Conservation (phyloP, 2,113 vertebrate species). For the Puffinus mauretanicus region DNA sequence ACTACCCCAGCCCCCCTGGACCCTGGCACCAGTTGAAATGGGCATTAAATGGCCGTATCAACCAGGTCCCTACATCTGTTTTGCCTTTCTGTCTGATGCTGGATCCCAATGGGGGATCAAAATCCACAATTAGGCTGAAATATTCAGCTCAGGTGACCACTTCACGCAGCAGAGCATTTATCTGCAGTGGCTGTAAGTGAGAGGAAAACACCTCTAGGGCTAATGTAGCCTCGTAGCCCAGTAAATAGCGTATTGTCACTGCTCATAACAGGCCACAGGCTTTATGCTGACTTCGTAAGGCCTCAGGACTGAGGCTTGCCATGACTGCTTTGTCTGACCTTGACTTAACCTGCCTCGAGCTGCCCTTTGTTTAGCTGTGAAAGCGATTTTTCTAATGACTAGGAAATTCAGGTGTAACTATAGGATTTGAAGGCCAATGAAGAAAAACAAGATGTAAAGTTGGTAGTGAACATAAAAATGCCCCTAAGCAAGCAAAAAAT, state of each 20-base stretch:
- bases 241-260: not conserved
- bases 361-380: not conserved
- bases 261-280: not conserved
- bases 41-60: not conserved
- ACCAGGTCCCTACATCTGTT: not conserved
- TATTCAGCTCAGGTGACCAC: not conserved
- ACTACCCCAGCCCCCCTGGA: not conserved
- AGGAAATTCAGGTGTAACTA: not conserved
- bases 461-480: not conserved
- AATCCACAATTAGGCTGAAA: not conserved
- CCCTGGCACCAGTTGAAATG: not conserved
- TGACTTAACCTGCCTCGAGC: not conserved
- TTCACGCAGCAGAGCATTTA: not conserved
- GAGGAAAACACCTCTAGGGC: not conserved
- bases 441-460: not conserved
- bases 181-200: not conserved
- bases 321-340: not conserved
- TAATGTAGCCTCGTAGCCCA: not conserved
- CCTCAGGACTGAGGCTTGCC: not conserved
- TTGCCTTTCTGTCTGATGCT: not conserved
- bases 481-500: not conserved
- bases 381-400: not conserved
- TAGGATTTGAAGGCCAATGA: not conserved
- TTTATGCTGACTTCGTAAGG: not conserved
- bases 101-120: not conserved